phyloP scores from a whole-genome alignment of 2,797 vertebrate species.

The Dendrocincla tyrannina region DNA sequence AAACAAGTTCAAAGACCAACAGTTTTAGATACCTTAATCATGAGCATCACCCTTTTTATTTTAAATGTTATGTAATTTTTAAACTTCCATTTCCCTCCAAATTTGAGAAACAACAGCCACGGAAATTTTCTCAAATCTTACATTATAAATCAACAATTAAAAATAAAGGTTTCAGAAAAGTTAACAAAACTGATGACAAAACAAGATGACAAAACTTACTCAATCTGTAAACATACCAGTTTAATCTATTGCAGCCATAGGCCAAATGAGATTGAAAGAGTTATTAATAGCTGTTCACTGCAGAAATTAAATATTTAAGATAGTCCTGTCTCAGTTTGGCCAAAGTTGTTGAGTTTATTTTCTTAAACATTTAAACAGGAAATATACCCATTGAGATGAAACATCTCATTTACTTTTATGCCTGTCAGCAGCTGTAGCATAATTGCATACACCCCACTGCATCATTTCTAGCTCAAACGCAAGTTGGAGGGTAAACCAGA shows the following conservation, averaged over 20 bases:
- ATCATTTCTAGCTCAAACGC: not conserved
- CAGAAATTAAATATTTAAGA: slow-evolving; percentile 21
- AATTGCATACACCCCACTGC: not conserved
- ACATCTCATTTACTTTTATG: slow-evolving; percentile 18
- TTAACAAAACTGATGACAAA: not conserved
- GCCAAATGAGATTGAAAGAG: not conserved
- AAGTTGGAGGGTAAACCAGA: not conserved
- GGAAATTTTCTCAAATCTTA: not conserved
- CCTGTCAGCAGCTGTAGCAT: not conserved
- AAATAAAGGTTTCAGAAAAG: not conserved
- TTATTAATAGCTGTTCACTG: not conserved
- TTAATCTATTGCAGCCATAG: not conserved
- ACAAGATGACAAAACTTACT: not conserved
- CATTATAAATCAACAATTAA: not conserved
- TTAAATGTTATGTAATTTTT: not conserved
- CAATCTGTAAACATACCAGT: not conserved
- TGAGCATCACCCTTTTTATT: not conserved
- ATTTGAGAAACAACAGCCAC: not conserved
- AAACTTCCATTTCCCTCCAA: not conserved
- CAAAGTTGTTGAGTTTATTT: not conserved
- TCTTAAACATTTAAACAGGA: slow-evolving; percentile 14
- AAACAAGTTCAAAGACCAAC: not conserved
- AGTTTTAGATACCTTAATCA: not conserved
- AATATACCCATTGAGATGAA: not conserved
- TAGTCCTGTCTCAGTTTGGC: not conserved